Evolutionary conservation across 2,888 invertebrate genomes (phyloP).

Genomic region (Apodemia hepburni): DNA sequence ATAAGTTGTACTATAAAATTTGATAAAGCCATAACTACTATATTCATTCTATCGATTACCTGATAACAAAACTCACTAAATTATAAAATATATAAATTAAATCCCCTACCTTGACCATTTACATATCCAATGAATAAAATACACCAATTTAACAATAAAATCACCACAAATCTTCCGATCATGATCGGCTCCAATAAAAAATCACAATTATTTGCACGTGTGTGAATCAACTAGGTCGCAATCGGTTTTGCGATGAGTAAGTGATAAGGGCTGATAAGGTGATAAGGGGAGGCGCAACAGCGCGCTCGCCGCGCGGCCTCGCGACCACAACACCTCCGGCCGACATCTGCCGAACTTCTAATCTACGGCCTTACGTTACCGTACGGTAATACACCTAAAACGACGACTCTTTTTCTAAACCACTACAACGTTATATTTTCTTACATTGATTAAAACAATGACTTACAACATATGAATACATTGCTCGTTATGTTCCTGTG

Average conservation of each 20-base stretch:
- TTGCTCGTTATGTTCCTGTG: not conserved
- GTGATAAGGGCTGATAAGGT: conserved; percentile 71
- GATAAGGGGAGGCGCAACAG: conserved; percentile 47
- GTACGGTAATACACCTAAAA: not conserved
- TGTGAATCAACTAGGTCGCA: conserved; percentile 48
- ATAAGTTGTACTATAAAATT: too few relatives aligned
- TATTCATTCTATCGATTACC: too few relatives aligned
- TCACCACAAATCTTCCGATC: conserved; percentile 45
- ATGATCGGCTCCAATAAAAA: conserved; percentile 44
- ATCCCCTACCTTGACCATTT: conserved; percentile 58
- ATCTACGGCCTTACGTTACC: conserved; percentile 26
- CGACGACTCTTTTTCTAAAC: not conserved
- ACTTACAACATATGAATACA: not conserved
- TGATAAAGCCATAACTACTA: too few relatives aligned
- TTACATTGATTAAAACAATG: not conserved
- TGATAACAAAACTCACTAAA: too few relatives aligned
- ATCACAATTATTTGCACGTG: conserved; percentile 48
- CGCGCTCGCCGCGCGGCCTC: conserved; percentile 44
- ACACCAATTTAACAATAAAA: conserved; percentile 44
- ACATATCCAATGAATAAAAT: conserved; percentile 46
- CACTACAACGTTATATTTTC: not conserved
- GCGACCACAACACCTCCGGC: conserved; percentile 50
- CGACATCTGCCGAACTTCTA: conserved; percentile 63
- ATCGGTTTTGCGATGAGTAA: conserved; percentile 70
- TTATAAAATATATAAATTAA: too few relatives aligned